A percentile compares a stretch with the other conserved stretches of the same genome.
These are phyloP conservation scores for Chaetorhynchus papuensis DNA, from an alignment of 2,113 vertebrate species.

Conservation along the genomic window DNA sequence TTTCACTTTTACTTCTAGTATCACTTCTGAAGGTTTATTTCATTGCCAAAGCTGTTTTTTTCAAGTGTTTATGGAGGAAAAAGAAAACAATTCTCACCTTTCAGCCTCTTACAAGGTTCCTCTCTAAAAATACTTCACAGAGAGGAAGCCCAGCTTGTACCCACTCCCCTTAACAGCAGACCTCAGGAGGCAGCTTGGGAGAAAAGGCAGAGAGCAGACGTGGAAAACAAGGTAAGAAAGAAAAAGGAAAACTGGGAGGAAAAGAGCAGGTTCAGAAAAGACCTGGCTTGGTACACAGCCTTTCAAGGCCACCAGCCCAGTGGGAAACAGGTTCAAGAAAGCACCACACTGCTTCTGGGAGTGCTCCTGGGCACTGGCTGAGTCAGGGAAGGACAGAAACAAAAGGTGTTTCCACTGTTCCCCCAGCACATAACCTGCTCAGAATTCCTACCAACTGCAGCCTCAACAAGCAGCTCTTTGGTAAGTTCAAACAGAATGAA, in stretches of 20 bases:
- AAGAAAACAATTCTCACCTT: constrained; percentile 23
- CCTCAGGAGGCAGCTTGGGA: not conserved
- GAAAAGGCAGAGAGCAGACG: not conserved
- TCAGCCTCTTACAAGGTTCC: not conserved
- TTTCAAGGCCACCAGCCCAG: not conserved
- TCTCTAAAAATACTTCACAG: not conserved
- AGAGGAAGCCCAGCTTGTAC: not conserved
- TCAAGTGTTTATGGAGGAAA: not conserved
- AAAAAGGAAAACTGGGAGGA: not conserved
- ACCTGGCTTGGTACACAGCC: not conserved
- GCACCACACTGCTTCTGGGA: not conserved
- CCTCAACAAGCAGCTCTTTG: not conserved
- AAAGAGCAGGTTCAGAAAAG: not conserved
- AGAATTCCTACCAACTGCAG: not conserved
- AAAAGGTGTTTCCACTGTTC: not conserved
- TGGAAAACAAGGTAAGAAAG: not conserved
- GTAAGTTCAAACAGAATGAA: not conserved
- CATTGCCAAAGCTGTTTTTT: not conserved
- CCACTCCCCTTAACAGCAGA: not conserved
- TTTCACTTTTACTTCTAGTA: not conserved
- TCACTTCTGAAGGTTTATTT: not conserved
- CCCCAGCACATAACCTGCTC: not conserved
- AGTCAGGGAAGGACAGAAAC: not conserved
- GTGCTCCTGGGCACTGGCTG: not conserved
- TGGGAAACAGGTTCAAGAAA: not conserved